Evolutionary conservation across 2,888 invertebrate genomes (phyloP).

Genomic region (Polyommatus iphigenia): DNA sequence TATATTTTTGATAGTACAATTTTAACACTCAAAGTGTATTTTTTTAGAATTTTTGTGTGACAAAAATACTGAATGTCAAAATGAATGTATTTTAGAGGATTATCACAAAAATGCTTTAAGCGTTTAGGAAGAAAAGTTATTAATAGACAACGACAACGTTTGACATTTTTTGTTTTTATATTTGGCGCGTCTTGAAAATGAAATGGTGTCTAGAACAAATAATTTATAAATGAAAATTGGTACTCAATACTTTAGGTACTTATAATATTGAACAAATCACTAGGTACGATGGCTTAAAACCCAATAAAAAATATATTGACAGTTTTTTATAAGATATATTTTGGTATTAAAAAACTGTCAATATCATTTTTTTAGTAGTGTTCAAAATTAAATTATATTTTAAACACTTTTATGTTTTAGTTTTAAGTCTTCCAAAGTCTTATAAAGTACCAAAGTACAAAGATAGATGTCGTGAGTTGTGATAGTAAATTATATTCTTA

Average conservation of each 20-base stretch:
- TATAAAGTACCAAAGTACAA: constrained; percentile 35
- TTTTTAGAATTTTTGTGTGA: constrained; percentile 6
- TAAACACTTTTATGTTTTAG: neutral
- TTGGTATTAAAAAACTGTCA: neutral
- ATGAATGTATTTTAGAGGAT: neutral
- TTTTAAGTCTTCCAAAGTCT: neutral
- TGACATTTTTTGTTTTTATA: neutral
- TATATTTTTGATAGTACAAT: constrained; percentile 6
- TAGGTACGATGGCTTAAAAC: neutral
- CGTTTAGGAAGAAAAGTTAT: neutral
- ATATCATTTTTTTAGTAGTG: neutral
- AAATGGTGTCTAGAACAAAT: neutral
- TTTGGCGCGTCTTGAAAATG: neutral
- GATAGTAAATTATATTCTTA: constrained; percentile 33
- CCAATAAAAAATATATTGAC: neutral
- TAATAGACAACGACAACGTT: too few relatives aligned
- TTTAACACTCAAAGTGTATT: constrained; percentile 4
- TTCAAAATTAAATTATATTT: neutral
- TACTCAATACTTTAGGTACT: neutral
- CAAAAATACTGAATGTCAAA: neutral
- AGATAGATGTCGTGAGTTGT: constrained; percentile 34
- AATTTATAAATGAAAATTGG: neutral
- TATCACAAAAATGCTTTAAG: neutral
- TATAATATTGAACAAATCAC: constrained; percentile 2
- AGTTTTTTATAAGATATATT: neutral